Evolutionary conservation across 2,797 vertebrate species (phyloP), one percentile per base, ranked within the genome.

Genomic region (Naso thynnoides): DNA sequence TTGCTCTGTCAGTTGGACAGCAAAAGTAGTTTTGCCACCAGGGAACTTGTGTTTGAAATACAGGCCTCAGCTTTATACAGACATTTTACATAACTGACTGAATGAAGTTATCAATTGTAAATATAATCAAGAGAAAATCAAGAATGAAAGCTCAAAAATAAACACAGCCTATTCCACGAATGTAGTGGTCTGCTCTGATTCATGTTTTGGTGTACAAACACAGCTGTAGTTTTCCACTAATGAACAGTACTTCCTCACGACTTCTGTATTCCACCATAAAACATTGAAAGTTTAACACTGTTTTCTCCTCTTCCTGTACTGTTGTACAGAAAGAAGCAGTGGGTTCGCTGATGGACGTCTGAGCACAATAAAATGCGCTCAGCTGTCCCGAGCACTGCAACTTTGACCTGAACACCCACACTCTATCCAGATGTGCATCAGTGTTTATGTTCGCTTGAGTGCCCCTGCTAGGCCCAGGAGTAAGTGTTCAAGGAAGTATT

Each of bases 401-500:
- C 91, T 85, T 81, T 84, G 82, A 91, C 91, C 89, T 71, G 83
- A 89, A 94, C 90, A 87, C 88, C 89, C 86, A 89, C 85, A 76
- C 77, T 83, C 70, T 47, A 83, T 89, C 90, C 91, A 92, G 91
- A 93, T 91, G 87, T 89, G 83, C 76, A 86, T 87, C 86, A 29
- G 87, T 91, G 84, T 92, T 92, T 90, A 92, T 89, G 78, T 82
- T 87, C 79, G 50, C 81, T 83, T 70, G 83, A 85, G 50, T 86
- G 89, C 79, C 79, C 85, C 86, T 64, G 84, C 83, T 77, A 76
- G 81, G 79, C 82, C 82, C 84, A 56, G 77, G 73, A 84, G 78
- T 62, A 84, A 91, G 86, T 87, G 90, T 86, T 86, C 57, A 54
- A 91, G 93, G 93, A 95, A 94, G 93, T 91, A 93, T 94, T 94